Conservation (phyloP, 2,113 vertebrate species). For the Hystrix brachyura region DNA sequence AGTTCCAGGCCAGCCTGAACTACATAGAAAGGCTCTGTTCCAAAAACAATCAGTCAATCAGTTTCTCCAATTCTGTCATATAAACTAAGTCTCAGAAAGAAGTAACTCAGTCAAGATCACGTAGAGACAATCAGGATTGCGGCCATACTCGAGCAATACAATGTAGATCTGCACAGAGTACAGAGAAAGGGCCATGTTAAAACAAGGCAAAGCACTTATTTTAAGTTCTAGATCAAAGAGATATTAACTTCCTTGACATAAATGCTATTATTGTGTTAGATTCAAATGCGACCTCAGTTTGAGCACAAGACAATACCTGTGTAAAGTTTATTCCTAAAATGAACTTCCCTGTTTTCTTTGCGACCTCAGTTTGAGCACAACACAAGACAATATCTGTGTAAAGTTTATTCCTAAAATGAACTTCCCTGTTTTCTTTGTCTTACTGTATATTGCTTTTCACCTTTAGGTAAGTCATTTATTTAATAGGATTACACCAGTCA, state of each 20-base stretch:
- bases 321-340: background rate
- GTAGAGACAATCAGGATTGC: background rate
- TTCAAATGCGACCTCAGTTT: background rate
- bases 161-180: background rate
- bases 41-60: background rate
- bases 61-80: background rate
- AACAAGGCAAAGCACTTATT: background rate
- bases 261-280: background rate
- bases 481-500: background rate
- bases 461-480: slow-evolving; percentile 18
- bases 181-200: slow-evolving; percentile 27
- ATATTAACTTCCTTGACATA: slow-evolving; percentile 16
- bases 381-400: background rate
- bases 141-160: background rate
- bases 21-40: background rate
- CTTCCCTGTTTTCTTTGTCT: background rate
- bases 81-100: background rate
- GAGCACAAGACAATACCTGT: background rate
- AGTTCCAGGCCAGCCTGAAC: background rate
- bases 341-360: background rate
- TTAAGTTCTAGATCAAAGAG: background rate
- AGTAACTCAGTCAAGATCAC: slow-evolving; percentile 3
- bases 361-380: background rate
- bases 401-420: background rate
- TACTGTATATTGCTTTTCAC: background rate